Percentiles rank a stretch among this genome's conserved stretches.
Conservation (phyloP, 2,797 vertebrate species). For the Acipenser oxyrinchus region DNA sequence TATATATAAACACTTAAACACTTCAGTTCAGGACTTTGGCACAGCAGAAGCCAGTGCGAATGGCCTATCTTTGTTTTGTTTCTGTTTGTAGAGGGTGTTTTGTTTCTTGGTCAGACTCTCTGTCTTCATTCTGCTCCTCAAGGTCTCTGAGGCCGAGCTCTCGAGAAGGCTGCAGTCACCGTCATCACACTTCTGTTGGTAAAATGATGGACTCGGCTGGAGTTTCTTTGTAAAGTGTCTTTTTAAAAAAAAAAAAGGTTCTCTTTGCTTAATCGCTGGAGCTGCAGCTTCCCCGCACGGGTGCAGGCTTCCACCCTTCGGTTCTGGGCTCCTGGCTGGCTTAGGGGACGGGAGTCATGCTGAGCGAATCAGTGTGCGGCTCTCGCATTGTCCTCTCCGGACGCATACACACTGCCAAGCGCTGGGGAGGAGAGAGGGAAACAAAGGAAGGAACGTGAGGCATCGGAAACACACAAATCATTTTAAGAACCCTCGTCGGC, state of each 20-base stretch:
- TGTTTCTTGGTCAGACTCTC: neutral
- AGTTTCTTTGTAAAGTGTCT: neutral
- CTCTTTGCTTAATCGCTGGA: neutral
- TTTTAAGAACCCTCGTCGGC: no score
- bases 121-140: neutral
- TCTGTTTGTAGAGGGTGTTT: no score
- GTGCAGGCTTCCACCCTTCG: slow-evolving; percentile 4
- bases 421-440: slow-evolving; percentile 44
- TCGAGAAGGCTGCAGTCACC: neutral
- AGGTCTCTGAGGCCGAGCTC: neutral
- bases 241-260: no score
- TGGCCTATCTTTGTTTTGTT: neutral
- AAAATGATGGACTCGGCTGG: neutral
- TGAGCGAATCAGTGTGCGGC: slow-evolving; percentile 54
- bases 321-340: neutral
- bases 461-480: no score
- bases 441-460: neutral
- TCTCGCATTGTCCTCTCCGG: slow-evolving; percentile 69
- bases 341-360: slow-evolving; percentile 57
- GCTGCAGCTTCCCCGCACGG: neutral
- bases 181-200: neutral
- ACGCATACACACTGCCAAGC: slow-evolving; percentile 72
- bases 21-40: slow-evolving; percentile 8
- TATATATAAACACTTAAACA: slow-evolving; percentile 9
- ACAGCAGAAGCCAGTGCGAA: slow-evolving; percentile 4